These are phyloP conservation scores for Amblyopsis hoosieri DNA, from an alignment of 2,797 vertebrate genomes.

Conservation along the genomic window DNA sequence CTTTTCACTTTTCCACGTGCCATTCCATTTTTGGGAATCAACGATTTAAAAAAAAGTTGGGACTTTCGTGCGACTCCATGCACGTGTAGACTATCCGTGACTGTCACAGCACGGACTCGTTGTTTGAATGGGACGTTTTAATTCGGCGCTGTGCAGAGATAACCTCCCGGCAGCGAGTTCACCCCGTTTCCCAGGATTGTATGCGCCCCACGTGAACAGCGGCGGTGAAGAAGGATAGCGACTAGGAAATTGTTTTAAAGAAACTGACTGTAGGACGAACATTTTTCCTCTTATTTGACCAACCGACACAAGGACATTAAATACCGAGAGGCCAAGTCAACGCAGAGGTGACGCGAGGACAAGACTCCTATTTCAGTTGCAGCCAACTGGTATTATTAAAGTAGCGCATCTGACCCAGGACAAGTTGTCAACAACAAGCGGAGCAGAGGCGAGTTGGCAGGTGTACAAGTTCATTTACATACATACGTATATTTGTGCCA, in stretches of 20 bases:
- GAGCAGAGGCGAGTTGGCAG: conserved; percentile 73
- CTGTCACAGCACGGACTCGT: neutral
- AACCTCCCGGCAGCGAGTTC: conserved; percentile 45
- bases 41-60: conserved; percentile 5
- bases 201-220: conserved; percentile 26
- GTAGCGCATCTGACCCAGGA: conserved; percentile 72
- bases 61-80: conserved; percentile 40
- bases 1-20: conserved; percentile 26
- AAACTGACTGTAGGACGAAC: neutral
- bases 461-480: conserved; percentile 76
- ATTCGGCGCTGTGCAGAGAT: conserved; percentile 17
- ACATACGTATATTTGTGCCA: conserved; percentile 64
- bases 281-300: conserved; percentile 12
- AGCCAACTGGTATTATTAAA: conserved; percentile 72
- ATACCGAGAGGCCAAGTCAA: conserved; percentile 40
- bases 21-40: conserved; percentile 50
- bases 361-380: conserved; percentile 71
- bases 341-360: conserved; percentile 75
- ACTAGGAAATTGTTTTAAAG: conserved; percentile 33
- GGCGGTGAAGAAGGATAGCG: conserved; percentile 57
- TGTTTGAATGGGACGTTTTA: conserved; percentile 45
- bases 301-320: conserved; percentile 51
- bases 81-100: conserved; percentile 13
- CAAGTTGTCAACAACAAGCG: conserved; percentile 82
- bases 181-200: conserved; percentile 16